Percentiles rank a stretch among this genome's conserved stretches.
Conservation (phyloP, 2,888 invertebrate genomes). For the Fabriciana adippe region DNA sequence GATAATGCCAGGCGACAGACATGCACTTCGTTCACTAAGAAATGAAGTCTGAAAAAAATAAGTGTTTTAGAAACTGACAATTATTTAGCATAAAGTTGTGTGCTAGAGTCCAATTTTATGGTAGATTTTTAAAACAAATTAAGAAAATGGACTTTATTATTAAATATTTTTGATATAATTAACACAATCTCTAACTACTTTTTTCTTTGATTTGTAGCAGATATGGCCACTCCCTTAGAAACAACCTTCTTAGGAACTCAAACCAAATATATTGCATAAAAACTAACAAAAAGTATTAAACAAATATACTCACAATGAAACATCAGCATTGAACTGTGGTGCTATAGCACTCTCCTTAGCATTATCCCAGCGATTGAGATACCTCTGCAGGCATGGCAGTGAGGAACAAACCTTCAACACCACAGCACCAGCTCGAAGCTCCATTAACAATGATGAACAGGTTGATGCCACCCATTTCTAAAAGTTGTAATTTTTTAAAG, state of each 20-base stretch:
- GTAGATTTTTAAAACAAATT: background rate
- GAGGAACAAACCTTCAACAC: conserved; percentile 91
- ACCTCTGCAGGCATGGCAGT: conserved; percentile 84
- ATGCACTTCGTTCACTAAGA: conserved; percentile 91
- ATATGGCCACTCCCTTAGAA: too few relatives aligned
- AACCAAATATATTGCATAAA: too few relatives aligned
- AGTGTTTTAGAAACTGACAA: background rate
- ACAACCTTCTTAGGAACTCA: too few relatives aligned
- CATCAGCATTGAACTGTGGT: conserved; percentile 88
- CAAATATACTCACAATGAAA: conserved; percentile 72
- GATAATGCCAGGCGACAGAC: conserved; percentile 92
- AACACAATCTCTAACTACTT: too few relatives aligned
- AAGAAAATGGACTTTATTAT: too few relatives aligned
- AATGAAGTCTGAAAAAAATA: conserved; percentile 83
- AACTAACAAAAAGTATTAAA: background rate
- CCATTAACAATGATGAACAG: conserved; percentile 90
- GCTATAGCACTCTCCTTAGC: conserved; percentile 85
- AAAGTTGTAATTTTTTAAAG: conserved; percentile 30
- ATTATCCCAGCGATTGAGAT: conserved; percentile 79
- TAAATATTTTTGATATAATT: too few relatives aligned
- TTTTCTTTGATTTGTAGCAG: too few relatives aligned
- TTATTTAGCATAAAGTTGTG: too few relatives aligned
- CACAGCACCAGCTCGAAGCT: conserved; percentile 90
- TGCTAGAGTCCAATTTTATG: background rate
- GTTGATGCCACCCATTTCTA: conserved; percentile 90